Evolutionary conservation across 2,113 vertebrate species (phyloP), one percentile per base, ranked within the genome.

Genomic region (Eretmodus cyanostictus): DNA sequence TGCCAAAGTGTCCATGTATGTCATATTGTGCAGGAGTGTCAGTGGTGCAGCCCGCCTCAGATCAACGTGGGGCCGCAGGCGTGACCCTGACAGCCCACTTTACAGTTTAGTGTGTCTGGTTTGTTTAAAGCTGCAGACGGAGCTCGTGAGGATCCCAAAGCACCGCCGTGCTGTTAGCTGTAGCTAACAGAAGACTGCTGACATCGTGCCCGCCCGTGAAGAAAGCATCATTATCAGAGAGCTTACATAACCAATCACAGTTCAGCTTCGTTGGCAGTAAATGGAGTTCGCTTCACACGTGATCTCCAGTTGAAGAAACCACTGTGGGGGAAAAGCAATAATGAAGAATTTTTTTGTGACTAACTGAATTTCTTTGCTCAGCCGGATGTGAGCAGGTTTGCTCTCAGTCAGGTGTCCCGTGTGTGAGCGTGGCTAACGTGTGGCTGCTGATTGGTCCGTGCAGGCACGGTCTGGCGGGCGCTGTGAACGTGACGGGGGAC

Each of bases 401-500:
- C 31, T 45, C 55, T 40, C 34, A 45, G 5, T 11, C 4, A 1
- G 29, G 19, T 13, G 7, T 24, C 14, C 66, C 34, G 11, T 31
- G 19, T 49, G 13, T 38, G 59, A 4, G 73, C 12, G 27, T 57
- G 13, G 6, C 11, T 45, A 2, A 82, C 71, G 4, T 59, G 11
- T 38, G 24, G 27, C 29, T 81, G 19, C 14, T 61, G 79, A 19
- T 81, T 83, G 81, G 7, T 78, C 47, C 42, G 2, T 61, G 16
- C 81, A 99, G 98, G 94, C 99, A 97, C 45, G 98, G 98, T 49
- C 92, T 99, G 38, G 97, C 98, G 2, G 98, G 98, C 17, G 96
- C 96, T 1, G 96, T 98, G 86, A 99, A 99, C 0, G 98, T 98
- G 94, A 99, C 99, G 0, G 99, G 98, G 1, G 98, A 99, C 1